Base-by-base conservation (phyloP, 2,113 vertebrate species). In the Emberiza fucata region DNA sequence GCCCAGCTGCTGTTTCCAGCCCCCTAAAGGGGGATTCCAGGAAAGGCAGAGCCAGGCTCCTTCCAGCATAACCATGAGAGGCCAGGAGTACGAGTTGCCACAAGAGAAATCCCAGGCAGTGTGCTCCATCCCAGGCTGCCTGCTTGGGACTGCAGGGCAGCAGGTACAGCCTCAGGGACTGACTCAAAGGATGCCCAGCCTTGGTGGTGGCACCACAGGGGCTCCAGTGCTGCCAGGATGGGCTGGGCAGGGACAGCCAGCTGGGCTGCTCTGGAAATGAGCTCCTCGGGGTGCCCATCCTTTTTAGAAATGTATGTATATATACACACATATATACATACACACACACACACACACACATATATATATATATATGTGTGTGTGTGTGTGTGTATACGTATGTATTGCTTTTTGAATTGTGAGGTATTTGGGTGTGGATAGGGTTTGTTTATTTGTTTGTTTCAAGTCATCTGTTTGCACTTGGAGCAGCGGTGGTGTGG, bases 81-180 rank as follows among this genome's bases (percentile, higher is more conserved):
- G 69, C 44, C 42, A 51, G 7, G 1, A 27, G 21, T 9, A 12
- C 0, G 1, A 54, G 31, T 7, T 1, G 4, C 42, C 54, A 33
- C 2, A 2, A 45, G 56, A 57, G 11, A 51, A 71, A n/a, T 28
- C 17, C 16, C 69, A 16, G 14, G 3, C 37, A 3, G 22, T 0
- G 1, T 22, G 5, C 25, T 81, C n/a, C 31, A 39, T 31, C 12
- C 14, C 69, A 12, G 13, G 3, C 40, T 64, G 48, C 37, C 22
- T 0, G 0, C 24, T 12, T 1, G 0, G 50, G 40, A 22, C 40
- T 1, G 11, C 16, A 0, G 42, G 69, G 21, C 61, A 51, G 53
- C 47, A 22, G 63, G 21, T 57, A 40, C 19, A 60, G 33, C 24
- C 23, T 6, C 7, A 2, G 44, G 51, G 33, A 23, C n/a, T 3